phyloP scores from a whole-genome alignment of 2,888 invertebrate genomes.

The Eristalis tenax region DNA sequence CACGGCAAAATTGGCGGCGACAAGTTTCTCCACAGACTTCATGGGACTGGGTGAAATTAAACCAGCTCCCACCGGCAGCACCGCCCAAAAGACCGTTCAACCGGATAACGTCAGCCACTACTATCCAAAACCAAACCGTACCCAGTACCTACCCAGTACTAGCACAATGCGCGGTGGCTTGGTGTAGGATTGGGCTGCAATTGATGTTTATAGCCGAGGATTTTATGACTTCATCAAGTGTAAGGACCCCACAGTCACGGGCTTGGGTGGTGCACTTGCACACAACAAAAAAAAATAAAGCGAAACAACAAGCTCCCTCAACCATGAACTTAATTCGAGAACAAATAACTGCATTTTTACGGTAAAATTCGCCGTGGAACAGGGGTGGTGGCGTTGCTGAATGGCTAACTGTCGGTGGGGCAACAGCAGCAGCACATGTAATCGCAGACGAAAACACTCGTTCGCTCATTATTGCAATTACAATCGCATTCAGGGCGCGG shows the following conservation, averaged over 20 bases:
- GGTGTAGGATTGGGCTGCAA: conserved; percentile 33
- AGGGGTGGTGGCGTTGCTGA: neutral
- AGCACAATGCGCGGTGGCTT: neutral
- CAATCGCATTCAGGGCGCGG: conserved; percentile 48
- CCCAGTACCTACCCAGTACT: neutral
- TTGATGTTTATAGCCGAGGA: conserved; percentile 66
- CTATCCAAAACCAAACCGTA: neutral
- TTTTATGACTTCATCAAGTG: conserved; percentile 69
- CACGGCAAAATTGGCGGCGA: conserved; percentile 33
- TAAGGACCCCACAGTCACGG: conserved; percentile 36
- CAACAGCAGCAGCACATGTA: conserved; percentile 25
- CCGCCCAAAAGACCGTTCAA: conserved; percentile 20
- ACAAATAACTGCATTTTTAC: conserved; percentile 66
- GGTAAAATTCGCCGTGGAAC: conserved; percentile 1
- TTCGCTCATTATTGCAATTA: conserved; percentile 67
- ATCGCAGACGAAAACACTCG: conserved; percentile 62
- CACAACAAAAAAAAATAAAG: conserved; percentile 20
- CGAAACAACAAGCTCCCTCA: conserved; percentile 64
- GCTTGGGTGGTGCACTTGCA: neutral
- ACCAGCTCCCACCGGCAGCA: neutral
- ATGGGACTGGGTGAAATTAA: conserved; percentile 2
- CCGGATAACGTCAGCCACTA: conserved; percentile 26
- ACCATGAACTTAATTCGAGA: conserved; percentile 67
- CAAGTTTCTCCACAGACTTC: conserved; percentile 34
- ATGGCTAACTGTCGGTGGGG: conserved; percentile 3